Evolutionary conservation across 2,888 invertebrate genomes (phyloP).

Genomic region (Meteorus cinctellus): DNA sequence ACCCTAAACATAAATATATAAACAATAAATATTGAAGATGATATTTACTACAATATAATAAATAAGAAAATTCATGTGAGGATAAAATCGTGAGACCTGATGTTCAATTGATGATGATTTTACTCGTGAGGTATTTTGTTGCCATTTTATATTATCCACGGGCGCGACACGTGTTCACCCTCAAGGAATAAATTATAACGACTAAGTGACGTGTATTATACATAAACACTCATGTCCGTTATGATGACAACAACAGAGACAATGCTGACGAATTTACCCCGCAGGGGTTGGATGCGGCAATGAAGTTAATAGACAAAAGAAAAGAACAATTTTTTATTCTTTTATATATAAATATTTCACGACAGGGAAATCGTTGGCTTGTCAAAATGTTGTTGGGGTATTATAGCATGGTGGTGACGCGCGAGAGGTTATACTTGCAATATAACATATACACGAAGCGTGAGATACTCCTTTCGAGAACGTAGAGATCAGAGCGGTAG

Average conservation of each 20-base stretch:
- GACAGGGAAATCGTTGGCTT: slow-evolving; percentile 47
- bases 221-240: neutral
- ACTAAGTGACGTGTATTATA: slow-evolving; percentile 5
- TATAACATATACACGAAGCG: slow-evolving; percentile 43
- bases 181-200: slow-evolving; percentile 18
- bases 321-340: neutral
- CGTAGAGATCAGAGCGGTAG: slow-evolving; percentile 33
- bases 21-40: neutral
- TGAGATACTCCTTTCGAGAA: slow-evolving; percentile 55
- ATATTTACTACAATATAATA: neutral
- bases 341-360: slow-evolving; percentile 4
- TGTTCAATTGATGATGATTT: slow-evolving; percentile 16
- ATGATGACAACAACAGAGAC: slow-evolving; percentile 23
- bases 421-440: slow-evolving; percentile 10
- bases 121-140: slow-evolving; percentile 1
- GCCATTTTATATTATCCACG: slow-evolving; percentile 50
- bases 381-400: slow-evolving; percentile 36
- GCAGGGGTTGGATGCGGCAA: slow-evolving; percentile 6
- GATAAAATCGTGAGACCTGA: slow-evolving; percentile 22
- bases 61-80: neutral
- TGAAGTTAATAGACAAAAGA: neutral
- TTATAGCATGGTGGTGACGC: slow-evolving; percentile 33
- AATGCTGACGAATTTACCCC: slow-evolving; percentile 30
- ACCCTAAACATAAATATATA: neutral
- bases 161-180: slow-evolving; percentile 37